phyloP scores from a whole-genome alignment of 2,113 vertebrate genomes.

The Neolamprologus fasciatus region DNA sequence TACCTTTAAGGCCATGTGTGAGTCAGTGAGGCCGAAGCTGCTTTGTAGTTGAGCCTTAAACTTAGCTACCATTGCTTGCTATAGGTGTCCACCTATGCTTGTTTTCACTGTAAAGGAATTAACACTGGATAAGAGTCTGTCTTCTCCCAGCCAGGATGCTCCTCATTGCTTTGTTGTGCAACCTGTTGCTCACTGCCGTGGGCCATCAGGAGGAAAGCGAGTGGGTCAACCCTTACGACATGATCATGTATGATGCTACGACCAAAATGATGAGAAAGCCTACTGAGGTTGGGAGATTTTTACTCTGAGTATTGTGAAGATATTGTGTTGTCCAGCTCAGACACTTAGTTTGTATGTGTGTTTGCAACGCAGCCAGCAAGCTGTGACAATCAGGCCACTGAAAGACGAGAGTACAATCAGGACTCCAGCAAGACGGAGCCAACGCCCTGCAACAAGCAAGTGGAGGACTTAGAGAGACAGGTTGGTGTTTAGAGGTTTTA shows the following conservation, averaged over 20 bases:
- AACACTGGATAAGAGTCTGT: not conserved
- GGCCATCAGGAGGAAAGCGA: fast-evolving
- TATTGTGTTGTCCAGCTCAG: not conserved
- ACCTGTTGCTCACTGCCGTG: not conserved
- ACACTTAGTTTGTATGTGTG: not conserved
- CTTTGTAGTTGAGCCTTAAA: not conserved
- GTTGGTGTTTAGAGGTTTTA: not conserved
- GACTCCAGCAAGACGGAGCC: not conserved
- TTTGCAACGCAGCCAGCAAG: not conserved
- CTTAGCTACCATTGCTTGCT: not conserved
- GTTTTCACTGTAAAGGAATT: not conserved
- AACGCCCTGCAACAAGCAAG: not conserved
- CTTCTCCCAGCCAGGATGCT: not conserved
- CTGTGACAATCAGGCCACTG: not conserved
- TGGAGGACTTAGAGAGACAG: not conserved
- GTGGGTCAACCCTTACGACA: fast-evolving
- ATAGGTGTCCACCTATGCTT: not conserved
- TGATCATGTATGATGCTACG: not conserved
- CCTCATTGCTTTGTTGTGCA: not conserved
- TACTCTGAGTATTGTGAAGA: not conserved
- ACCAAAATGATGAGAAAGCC: not conserved
- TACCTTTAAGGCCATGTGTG: not conserved
- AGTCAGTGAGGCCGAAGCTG: not conserved
- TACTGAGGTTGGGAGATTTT: not conserved
- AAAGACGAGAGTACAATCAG: not conserved